phyloP scores from a whole-genome alignment of 2,797 vertebrate species.

The Salarias fasciatus region DNA sequence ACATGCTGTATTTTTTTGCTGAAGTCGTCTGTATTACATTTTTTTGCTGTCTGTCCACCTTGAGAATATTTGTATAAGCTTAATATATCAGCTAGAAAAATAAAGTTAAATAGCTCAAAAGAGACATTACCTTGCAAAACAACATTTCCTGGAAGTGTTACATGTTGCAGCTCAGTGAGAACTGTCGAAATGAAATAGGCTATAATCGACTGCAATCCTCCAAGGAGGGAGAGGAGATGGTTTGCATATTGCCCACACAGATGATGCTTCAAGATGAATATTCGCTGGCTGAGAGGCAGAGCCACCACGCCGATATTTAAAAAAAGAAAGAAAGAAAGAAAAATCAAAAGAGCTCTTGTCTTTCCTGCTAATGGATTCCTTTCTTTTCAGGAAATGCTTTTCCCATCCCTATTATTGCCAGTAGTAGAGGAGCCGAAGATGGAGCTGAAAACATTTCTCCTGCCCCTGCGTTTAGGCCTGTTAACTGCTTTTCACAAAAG shows the following conservation, averaged over 20 bases:
- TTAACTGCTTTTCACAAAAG: conserved; percentile 83
- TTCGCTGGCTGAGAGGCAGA: conserved; percentile 75
- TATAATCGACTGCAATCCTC: conserved; percentile 81
- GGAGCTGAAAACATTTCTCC: conserved; percentile 83
- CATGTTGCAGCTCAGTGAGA: conserved; percentile 58
- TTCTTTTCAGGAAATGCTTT: conserved; percentile 81
- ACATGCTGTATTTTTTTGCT: conserved; percentile 18
- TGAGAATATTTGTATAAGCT: conserved; percentile 22
- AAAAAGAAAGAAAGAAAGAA: conserved; percentile 44
- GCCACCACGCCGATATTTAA: conserved; percentile 50
- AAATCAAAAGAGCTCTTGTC: conserved; percentile 71
- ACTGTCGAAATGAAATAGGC: conserved; percentile 72
- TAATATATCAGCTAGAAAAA: conserved; percentile 33
- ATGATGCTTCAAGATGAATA: conserved; percentile 84
- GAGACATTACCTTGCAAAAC: conserved; percentile 71
- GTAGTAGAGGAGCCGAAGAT: conserved; percentile 84
- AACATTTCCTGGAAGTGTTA: conserved; percentile 67
- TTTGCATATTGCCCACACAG: conserved; percentile 85
- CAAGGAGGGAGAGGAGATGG: conserved; percentile 78
- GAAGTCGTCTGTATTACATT: conserved; percentile 18
- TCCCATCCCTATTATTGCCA: conserved; percentile 76
- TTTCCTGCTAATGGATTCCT: conserved; percentile 80
- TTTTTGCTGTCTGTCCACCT: conserved; percentile 33
- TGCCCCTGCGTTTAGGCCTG: conserved; percentile 84
- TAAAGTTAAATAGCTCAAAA: conserved; percentile 60